phyloP scores from a whole-genome alignment of 2,113 vertebrate species.

The Pagrus major region DNA sequence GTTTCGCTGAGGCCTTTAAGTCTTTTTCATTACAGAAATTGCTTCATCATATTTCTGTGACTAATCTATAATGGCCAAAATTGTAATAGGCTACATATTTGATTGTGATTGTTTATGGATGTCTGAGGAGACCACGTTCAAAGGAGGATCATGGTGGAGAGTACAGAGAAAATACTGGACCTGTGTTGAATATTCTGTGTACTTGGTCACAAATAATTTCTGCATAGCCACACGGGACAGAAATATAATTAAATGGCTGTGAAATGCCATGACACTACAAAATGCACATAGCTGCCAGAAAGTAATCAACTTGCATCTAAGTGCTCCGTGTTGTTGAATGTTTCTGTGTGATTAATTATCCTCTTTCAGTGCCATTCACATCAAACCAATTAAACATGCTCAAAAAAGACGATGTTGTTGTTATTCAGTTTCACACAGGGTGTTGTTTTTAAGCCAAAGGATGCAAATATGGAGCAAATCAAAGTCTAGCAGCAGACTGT shows the following conservation, averaged over 20 bases:
- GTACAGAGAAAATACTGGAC: background rate
- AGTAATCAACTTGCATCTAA: constrained; percentile 4
- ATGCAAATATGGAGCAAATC: constrained; percentile 10
- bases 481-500: constrained; percentile 33
- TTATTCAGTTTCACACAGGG: background rate
- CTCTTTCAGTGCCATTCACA: background rate
- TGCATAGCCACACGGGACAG: background rate
- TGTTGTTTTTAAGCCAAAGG: background rate
- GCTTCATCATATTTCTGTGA: constrained; percentile 71
- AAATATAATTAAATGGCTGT: constrained; percentile 14
- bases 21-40: constrained; percentile 74
- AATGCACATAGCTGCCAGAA: constrained; percentile 13
- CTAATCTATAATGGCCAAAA: constrained; percentile 61
- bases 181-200: background rate
- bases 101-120: constrained; percentile 41
- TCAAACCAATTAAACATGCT: background rate
- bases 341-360: background rate
- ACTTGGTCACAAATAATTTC: constrained; percentile 13
- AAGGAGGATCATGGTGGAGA: background rate
- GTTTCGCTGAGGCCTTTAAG: constrained; percentile 74
- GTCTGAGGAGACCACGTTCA: constrained; percentile 18
- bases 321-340: constrained; percentile 2
- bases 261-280: constrained; percentile 5
- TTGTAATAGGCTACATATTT: constrained; percentile 47
- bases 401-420: background rate